phyloP scores from a whole-genome alignment of 2,797 vertebrate species.

The Sebastolobus altivelis region DNA sequence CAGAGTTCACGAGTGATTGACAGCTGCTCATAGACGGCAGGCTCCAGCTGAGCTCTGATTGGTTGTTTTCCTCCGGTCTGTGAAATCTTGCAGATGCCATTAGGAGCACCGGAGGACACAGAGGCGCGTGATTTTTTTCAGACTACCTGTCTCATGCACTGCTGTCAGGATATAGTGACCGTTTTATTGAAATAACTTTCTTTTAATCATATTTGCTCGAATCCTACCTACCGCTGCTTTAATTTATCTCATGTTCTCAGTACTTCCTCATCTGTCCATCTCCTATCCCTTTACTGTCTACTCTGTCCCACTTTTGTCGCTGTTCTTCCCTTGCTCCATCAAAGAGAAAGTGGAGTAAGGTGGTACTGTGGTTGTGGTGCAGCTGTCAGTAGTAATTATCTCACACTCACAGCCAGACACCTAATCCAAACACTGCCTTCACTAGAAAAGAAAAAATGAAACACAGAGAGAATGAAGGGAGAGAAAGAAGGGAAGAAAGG shows the following conservation, averaged over 20 bases:
- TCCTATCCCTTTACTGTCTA: conserved; percentile 27
- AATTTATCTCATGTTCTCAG: conserved; percentile 63
- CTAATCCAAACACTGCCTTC: conserved; percentile 85
- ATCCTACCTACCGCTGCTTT: too few relatives aligned
- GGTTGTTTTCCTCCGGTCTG: too few relatives aligned
- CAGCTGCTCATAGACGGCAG: too few relatives aligned
- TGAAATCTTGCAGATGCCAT: too few relatives aligned
- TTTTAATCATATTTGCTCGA: too few relatives aligned
- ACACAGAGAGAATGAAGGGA: conserved; percentile 76
- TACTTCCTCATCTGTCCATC: conserved; percentile 32
- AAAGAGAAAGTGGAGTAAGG: conserved; percentile 87
- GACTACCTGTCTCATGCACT: too few relatives aligned
- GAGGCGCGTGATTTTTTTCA: too few relatives aligned
- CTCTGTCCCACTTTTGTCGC: conserved; percentile 59
- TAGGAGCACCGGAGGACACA: too few relatives aligned
- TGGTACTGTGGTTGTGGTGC: conserved; percentile 87
- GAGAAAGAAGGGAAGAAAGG: conserved; percentile 69
- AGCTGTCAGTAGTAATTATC: conserved; percentile 99
- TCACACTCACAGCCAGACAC: conserved; percentile 90
- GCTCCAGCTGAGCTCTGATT: too few relatives aligned
- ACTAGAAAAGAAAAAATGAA: conserved; percentile 78
- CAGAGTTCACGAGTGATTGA: too few relatives aligned
- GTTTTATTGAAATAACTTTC: too few relatives aligned
- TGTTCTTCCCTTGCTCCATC: conserved; percentile 75
- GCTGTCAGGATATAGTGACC: too few relatives aligned